Conservation (phyloP, 2,888 invertebrate genomes). For the Spilarctia lutea region DNA sequence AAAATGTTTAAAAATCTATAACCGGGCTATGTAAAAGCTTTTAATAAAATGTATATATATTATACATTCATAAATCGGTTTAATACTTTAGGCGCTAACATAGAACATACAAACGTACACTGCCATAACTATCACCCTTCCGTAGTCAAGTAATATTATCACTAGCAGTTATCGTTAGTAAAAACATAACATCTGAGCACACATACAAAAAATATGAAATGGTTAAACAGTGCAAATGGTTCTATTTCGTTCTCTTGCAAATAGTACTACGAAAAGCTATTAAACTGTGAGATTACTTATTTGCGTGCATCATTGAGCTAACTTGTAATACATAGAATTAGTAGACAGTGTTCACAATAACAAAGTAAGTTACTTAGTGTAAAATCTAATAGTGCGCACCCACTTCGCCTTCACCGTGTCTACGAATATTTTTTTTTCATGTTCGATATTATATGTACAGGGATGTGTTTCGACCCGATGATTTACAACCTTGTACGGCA, state of each 20-base stretch:
- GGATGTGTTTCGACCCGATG: conserved; percentile 9
- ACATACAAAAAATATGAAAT: background rate
- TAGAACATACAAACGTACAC: too few species aligned
- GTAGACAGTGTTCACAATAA: background rate
- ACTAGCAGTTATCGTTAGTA: background rate
- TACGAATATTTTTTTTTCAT: background rate
- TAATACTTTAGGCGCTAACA: too few species aligned
- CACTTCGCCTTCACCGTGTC: background rate
- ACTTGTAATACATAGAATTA: background rate
- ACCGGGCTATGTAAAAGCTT: too few species aligned
- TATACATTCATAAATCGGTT: too few species aligned
- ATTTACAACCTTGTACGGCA: conserved; percentile 17
- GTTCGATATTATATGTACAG: background rate
- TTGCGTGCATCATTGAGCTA: background rate
- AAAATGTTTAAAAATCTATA: too few species aligned
- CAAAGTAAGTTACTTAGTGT: background rate
- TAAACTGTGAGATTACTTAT: background rate
- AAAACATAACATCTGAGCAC: background rate
- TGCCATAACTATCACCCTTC: too few species aligned
- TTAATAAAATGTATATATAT: too few species aligned
- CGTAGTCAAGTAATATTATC: background rate
- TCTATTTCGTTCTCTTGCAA: background rate
- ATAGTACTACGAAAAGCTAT: background rate
- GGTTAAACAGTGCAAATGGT: background rate
- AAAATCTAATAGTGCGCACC: conserved; percentile 11